phyloP scores from a whole-genome alignment of 2,113 vertebrate genomes.

The Heterocephalus glaber region DNA sequence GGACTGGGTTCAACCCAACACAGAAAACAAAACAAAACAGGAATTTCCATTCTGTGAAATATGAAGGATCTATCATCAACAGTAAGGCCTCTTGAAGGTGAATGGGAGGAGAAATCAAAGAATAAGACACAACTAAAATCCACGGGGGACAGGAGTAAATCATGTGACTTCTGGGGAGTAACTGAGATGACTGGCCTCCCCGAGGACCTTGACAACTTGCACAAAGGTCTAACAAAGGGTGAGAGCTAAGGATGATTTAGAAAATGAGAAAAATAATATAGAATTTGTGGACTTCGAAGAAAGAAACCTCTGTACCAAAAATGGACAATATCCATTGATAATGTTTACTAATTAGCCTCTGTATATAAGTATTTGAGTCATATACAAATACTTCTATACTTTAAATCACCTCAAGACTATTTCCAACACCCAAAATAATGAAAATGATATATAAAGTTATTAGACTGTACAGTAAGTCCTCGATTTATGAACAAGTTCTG shows the following conservation, averaged over 20 bases:
- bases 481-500: too few species aligned
- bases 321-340: neutral
- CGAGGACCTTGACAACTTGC: neutral
- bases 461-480: neutral
- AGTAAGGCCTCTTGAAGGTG: neutral
- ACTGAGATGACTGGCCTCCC: neutral
- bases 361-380: too few species aligned
- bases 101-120: neutral
- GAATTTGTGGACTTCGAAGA: neutral
- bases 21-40: neutral
- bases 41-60: neutral
- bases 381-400: too few species aligned
- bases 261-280: neutral
- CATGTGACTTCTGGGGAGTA: neutral
- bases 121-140: neutral
- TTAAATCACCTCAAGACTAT: neutral
- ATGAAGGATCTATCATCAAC: neutral
- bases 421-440: neutral
- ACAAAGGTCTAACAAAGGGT: neutral
- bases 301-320: neutral
- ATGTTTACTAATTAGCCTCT: neutral
- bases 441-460: neutral
- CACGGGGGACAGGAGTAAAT: neutral
- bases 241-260: too few species aligned
- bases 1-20: neutral